Base-by-base conservation (phyloP, 92 coral and sea anemone species). In the Porites divaricata region DNA sequence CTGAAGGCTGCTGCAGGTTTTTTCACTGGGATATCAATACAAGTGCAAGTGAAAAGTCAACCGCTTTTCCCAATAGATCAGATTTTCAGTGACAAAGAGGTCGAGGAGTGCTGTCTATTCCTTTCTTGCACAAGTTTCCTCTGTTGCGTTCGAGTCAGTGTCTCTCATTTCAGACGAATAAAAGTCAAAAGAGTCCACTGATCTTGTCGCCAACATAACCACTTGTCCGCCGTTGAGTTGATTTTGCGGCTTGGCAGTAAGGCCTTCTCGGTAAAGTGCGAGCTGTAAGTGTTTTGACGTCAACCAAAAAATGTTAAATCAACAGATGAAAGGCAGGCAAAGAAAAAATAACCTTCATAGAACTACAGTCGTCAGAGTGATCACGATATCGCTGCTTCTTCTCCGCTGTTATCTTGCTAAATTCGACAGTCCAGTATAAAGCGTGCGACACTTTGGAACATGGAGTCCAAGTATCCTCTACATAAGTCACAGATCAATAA, bases 361-460 rank as follows among this genome's bases (percentile, higher is more conserved):
- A 11, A 54, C 59, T 54, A 2, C 16, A 11, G 59, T 54, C 16
- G 59, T 54, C 1, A 11, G 59, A 54, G 59, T 11, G 16, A 54
- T 11, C 54, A 24, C 45, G 61, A 6, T 23, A 49, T 2, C 57
- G 22, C 50, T 66, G 72, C 49, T 53, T 78, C 50, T 15, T 64
- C 9, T 63, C 45, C 48, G 64, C 45, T 25, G 65, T 20, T 35
- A 21, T 24, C 73, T 23, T 23, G 2, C 63, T 56, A 59, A 58
- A 59, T 63, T 79, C 83, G 45, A 63, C 50, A 56, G 67, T 70
- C 85, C 77, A 28, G 48, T 17, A 54, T 28, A 57, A 58, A 57
- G 58, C 80, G 13, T 35, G 77, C 67, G 41, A 81, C 15, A 48
- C 22, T 35, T 79, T 35, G 15, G 21, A 59, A 16, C 23, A 22